Evolutionary conservation across 2,888 invertebrate genomes (phyloP), one percentile per base, ranked within the genome.

Genomic region (Cataglyphis livida): DNA sequence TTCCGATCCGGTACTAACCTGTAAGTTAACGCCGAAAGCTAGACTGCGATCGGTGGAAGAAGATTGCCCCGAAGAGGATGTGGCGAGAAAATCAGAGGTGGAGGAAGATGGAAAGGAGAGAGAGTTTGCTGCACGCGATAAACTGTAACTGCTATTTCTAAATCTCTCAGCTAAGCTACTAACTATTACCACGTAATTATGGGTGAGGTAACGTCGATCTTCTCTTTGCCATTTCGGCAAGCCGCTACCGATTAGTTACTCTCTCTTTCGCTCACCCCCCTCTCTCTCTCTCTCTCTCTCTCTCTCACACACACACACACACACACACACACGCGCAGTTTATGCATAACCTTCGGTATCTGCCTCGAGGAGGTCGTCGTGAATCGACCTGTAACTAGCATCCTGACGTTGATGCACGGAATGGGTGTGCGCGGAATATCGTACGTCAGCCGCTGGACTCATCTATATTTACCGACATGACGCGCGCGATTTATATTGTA

Each of bases 111-210:
- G n/a, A n/a, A 51, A 51, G n/a, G 51, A 48, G 51, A n/a, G 51
- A 68, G 25, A 51, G 41, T 86, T 86, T 87, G 91, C 88, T 87
- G 87, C 87, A 87, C 82, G 87, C 89, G 89, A 91, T 91, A 90
- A 91, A 91, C 86, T 88, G 71, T 82, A 91, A 89, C 87, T 88
- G 85, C 85, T 85, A 83, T 85, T 87, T 89, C 81, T 62, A 82
- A 87, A 82, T 61, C 79, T 88, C 86, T 83, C 82, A 82, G 78
- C 81, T 84, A 88, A 91, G 88, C 88, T 88, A 88, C 83, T 87
- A 89, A 91, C 89, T 81, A 86, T 91, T 92, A 89, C 89, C 90
- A 90, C 88, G 88, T 91, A 91, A 91, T 91, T 92, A 91, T 83
- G 82, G 86, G 61, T 41, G 78, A 64, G 84, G 75, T 86, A 88